Conservation (phyloP, 2,113 vertebrate genomes). For the Daphoenositta chrysoptera region DNA sequence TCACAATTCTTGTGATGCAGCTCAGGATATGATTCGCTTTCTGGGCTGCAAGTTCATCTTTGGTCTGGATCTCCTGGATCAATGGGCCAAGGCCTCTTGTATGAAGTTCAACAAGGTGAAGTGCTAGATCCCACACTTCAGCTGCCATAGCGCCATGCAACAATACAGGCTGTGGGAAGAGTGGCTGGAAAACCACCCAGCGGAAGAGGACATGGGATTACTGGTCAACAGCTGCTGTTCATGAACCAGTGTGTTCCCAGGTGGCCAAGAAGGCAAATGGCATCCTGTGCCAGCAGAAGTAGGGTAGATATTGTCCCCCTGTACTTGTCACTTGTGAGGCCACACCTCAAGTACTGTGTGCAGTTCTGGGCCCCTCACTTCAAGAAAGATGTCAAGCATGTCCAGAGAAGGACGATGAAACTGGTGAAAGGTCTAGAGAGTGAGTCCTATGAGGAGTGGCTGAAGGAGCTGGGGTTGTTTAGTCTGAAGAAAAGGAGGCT, state of each 20-base stretch:
- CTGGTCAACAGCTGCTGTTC: not conserved
- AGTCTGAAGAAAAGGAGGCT: not conserved
- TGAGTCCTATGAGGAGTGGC: not conserved
- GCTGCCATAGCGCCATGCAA: not conserved
- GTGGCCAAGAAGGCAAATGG: not conserved
- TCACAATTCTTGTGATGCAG: not conserved
- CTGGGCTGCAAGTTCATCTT: not conserved
- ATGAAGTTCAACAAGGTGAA: not conserved
- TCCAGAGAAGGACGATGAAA: not conserved
- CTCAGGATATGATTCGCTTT: not conserved
- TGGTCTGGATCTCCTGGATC: not conserved
- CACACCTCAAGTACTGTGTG: not conserved
- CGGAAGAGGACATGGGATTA: fast-evolving
- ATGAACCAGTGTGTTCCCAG: not conserved
- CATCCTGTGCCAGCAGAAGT: not conserved
- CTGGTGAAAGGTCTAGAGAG: not conserved
- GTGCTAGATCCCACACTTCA: not conserved
- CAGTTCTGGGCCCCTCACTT: not conserved
- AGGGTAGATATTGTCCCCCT: not conserved
- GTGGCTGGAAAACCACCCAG: not conserved
- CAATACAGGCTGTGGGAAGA: not conserved
- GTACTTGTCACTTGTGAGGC: not conserved
- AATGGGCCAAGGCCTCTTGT: too few relatives aligned
- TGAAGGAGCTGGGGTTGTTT: not conserved
- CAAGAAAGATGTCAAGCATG: not conserved